Evolutionary conservation across 2,797 vertebrate genomes (phyloP), one percentile per base, ranked within the genome.

Genomic region (Benthosema pterotum): DNA sequence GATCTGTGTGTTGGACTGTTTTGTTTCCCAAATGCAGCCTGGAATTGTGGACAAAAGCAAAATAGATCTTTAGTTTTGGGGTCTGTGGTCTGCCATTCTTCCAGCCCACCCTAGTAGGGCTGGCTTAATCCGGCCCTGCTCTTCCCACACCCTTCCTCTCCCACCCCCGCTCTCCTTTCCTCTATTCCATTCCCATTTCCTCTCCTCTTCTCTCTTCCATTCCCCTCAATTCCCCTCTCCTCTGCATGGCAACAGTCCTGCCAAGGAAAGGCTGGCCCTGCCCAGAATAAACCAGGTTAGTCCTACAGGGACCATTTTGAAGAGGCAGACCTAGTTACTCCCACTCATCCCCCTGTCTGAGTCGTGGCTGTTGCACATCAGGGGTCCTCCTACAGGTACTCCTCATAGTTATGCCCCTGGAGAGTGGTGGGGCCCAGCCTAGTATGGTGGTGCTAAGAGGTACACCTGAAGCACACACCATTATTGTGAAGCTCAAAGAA

Each of bases 271-370:
- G 59, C 67, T 72, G 81, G 79, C 71, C 79, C 71, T 64, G 79
- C 77, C 82, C 65, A 83, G 77, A 86, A 87, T 84, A 88, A 89
- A 89, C 80, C 90, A 90, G 88, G 88, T 89, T 90, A 87, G 75
- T 79, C 68, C 87, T 87, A 83, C 69, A 66, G 88, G 88, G 86
- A 91, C 72, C 57, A 77, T 77, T 77, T n/a, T 60, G 75, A 86
- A 81, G 85, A 82, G 87, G 73, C 78, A 86, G 87, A 84, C 88
- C 85, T 75, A 87, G 76, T 87, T 89, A 67, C 83, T 74, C 81
- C 83, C 82, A 80, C 82, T 77, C 79, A 71, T 77, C 76, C 66
- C 15, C 66, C 69, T 71, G 73, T 69, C 77, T 76, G 74, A 22
- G 60, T 63, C 11, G 63, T 45, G 59, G 67, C 79, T 72, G 75